Conservation (phyloP, 1,140 invertebrate species). For the Araneus ventricosus region DNA sequence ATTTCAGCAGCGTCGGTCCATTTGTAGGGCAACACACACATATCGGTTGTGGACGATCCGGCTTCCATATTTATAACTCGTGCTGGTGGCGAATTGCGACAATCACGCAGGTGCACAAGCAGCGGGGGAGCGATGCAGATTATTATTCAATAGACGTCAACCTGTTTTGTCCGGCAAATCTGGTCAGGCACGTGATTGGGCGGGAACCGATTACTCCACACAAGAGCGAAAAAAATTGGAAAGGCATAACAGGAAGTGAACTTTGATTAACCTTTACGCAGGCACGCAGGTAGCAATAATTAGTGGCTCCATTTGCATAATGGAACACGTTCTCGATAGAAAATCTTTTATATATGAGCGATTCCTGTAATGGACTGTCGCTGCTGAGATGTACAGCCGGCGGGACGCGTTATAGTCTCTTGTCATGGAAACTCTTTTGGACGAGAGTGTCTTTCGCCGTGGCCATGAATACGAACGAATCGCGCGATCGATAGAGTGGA, state of each 20-base stretch:
- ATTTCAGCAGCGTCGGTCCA: too few species aligned
- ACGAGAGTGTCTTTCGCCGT: background rate
- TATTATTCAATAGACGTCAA: slow-evolving; percentile 58
- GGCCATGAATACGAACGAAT: slow-evolving; percentile 30
- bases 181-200: slow-evolving; percentile 31
- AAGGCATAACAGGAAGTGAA: slow-evolving; percentile 57
- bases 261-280: slow-evolving; percentile 51
- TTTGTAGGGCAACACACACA: background rate
- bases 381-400: slow-evolving; percentile 9
- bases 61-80: slow-evolving; percentile 34
- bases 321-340: slow-evolving; percentile 56
- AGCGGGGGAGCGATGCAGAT: background rate
- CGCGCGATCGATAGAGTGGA: background rate
- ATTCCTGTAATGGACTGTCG: slow-evolving; percentile 57
- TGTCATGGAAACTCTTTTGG: slow-evolving; percentile 44
- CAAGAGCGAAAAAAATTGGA: background rate
- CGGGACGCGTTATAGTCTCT: slow-evolving; percentile 10
- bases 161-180: slow-evolving; percentile 35
- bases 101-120: slow-evolving; percentile 49
- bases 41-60: background rate
- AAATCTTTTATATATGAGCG: slow-evolving; percentile 48
- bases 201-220: slow-evolving; percentile 28
- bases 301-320: slow-evolving; percentile 54
- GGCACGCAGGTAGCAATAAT: slow-evolving; percentile 50
- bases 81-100: background rate